Conservation (phyloP, 53 echinoderm and acorn worm species). For the Paelopatides confundens region DNA sequence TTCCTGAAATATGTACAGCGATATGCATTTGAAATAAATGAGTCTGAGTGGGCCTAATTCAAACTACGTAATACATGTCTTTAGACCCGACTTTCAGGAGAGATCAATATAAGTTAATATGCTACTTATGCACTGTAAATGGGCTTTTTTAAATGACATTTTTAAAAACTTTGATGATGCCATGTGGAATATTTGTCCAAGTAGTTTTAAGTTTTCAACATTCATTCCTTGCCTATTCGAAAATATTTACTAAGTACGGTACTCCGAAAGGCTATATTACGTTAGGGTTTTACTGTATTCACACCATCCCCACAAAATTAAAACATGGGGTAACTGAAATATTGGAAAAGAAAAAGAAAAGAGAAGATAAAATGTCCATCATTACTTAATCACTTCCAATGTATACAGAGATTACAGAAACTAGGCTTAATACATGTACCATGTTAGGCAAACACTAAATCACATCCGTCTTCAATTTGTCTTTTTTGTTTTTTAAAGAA, state of each 20-base stretch:
- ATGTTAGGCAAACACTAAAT: not conserved
- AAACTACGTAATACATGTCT: not conserved
- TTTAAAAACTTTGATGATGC: not conserved
- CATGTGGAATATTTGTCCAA: not conserved
- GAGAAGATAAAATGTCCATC: not conserved
- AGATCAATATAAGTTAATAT: not conserved
- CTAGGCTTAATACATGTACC: not conserved
- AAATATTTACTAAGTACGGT: not conserved
- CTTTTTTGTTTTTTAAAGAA: not conserved
- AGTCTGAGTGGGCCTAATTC: not conserved
- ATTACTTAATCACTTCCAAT: not conserved
- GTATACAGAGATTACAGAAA: constrained; percentile 1
- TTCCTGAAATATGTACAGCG: constrained; percentile 37
- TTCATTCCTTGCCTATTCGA: not conserved
- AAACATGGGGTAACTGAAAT: not conserved
- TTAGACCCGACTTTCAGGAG: not conserved
- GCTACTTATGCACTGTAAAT: not conserved
- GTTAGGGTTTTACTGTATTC: not conserved
- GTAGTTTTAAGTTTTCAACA: not conserved
- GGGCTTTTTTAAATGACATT: not conserved
- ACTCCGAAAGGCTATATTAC: not conserved
- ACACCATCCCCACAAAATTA: not conserved
- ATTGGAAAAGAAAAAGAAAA: not conserved
- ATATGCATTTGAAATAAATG: not conserved
- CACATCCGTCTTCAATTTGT: not conserved